phyloP scores from a whole-genome alignment of 2,113 vertebrate genomes.

The Antechinus flavipes region DNA sequence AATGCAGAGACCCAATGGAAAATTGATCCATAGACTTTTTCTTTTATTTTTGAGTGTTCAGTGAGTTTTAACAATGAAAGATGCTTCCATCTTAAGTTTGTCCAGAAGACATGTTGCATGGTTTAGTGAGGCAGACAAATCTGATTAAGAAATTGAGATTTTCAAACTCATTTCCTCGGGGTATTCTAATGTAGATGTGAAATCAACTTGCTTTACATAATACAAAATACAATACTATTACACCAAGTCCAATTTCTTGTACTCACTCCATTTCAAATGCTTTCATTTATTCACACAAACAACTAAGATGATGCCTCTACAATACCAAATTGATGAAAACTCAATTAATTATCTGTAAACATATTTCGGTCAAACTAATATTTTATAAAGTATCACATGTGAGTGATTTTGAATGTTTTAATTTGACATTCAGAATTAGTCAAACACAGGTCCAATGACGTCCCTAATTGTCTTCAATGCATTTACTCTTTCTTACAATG shows the following conservation, averaged over 20 bases:
- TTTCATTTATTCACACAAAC: not conserved
- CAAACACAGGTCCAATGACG: not conserved
- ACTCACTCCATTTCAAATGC: not conserved
- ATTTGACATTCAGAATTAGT: not conserved
- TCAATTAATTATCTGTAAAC: not conserved
- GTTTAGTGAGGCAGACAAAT: not conserved
- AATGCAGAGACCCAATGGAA: slow-evolving; percentile 4
- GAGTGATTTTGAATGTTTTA: slow-evolving; percentile 18
- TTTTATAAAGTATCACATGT: slow-evolving; percentile 6
- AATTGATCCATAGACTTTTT: not conserved
- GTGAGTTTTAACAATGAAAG: not conserved
- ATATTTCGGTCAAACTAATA: slow-evolving; percentile 17
- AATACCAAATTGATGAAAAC: slow-evolving; percentile 7
- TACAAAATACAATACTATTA: not conserved
- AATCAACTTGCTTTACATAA: not conserved
- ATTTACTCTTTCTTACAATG: not conserved
- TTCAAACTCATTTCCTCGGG: not conserved
- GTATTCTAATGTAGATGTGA: not conserved
- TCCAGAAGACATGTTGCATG: not conserved
- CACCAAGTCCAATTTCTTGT: not conserved
- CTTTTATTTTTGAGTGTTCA: not conserved
- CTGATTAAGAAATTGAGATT: not conserved
- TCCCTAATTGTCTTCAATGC: not conserved
- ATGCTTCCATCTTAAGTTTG: not conserved
- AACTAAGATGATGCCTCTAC: not conserved